These are phyloP conservation scores for Chroicocephalus ridibundus DNA, from an alignment of 2,113 vertebrate species.

Conservation along the genomic window DNA sequence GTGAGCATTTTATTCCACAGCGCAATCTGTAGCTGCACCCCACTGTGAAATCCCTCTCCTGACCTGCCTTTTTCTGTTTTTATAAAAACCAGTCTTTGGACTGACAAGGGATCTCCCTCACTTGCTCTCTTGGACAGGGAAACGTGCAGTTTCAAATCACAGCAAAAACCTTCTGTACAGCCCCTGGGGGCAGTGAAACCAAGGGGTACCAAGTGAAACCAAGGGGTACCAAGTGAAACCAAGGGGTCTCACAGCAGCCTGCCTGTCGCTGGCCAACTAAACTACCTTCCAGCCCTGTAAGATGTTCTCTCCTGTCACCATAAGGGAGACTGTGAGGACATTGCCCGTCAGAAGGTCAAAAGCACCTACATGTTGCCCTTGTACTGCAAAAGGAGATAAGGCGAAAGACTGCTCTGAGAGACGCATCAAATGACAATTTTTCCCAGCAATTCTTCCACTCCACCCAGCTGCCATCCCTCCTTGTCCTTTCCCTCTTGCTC, in stretches of 20 bases:
- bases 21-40: not conserved
- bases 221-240: not conserved
- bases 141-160: not conserved
- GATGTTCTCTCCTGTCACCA: not conserved
- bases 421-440: not conserved
- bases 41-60: not conserved
- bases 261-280: not conserved
- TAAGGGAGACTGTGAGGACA: not conserved
- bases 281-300: not conserved
- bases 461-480: not conserved
- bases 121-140: rapidly evolving
- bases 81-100: not conserved
- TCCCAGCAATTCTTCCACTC: not conserved
- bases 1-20: not conserved
- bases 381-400: not conserved
- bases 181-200: not conserved
- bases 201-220: not conserved
- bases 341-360: not conserved
- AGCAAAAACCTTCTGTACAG: not conserved
- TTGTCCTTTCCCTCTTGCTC: not conserved
- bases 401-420: not conserved
- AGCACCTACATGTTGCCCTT: not conserved
- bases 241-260: not conserved
- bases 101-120: not conserved
- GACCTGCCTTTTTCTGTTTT: not conserved